Evolutionary conservation across 64 coral and sea anemone species (phyloP), one percentile per base, ranked within the genome.

Genomic region (Montipora capricornis): DNA sequence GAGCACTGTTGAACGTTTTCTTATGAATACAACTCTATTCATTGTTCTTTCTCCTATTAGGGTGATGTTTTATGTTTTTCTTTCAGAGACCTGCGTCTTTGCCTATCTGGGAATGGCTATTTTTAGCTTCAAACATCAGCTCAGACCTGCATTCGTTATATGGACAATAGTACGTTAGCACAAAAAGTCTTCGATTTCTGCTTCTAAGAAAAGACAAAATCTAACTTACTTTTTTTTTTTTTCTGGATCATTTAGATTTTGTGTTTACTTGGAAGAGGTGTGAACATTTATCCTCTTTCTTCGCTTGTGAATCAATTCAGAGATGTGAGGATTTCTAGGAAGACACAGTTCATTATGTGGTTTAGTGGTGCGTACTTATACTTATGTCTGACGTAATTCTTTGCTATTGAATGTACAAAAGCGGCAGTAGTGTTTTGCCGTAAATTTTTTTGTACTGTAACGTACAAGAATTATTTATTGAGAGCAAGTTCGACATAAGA

Each of bases 101-200:
- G 97, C 97, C 14, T 98, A 98, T 88, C 80, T 98, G 89, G 97
- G 97, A 68, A 98, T 98, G 97, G 97, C 97, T 46, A 98, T 98
- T 70, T 98, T 98, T 89, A 98, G 97, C 80, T 91, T 98, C 75
- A 95, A 94, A 44, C 97, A 96, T 89, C 90, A 95, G 46, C 94
- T 98, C 68, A 98, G 91, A 80, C 94, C 97, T 59, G 92, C 97
- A 15, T 98, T 98, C 92, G 97, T 98, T 57, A 93, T 93, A 69
- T 98, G 97, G 97, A 98, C 94, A 88, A 98, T 98, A 66, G 97
- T 98, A 84, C 88, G 97, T 96, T 44, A 0, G 0, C 61, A 64
- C 13, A 4, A 12, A 64, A 7, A 64, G 61, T 0, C 61, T 12
- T 64, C 13, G 61, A 14, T 12, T 64, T 64, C 61, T 16, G 9